Base-by-base conservation (phyloP, 2,113 vertebrate genomes). In the Dinomys branickii region DNA sequence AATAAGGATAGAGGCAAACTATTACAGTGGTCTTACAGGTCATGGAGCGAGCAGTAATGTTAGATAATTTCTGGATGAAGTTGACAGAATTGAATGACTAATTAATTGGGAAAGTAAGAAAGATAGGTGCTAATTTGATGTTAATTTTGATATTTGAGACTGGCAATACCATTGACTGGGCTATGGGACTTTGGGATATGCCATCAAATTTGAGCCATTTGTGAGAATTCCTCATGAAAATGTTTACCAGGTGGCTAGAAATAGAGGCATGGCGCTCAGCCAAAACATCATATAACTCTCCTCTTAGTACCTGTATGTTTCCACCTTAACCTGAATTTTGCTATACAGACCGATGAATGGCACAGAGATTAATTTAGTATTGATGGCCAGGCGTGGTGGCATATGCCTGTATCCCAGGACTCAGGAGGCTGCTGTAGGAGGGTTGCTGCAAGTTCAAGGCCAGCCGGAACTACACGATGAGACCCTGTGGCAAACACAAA, bases 61-160 rank as follows among this genome's bases (percentile, higher is more conserved):
- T 92, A 89, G 38, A 59, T 86, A 59, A 93, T 91, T 93, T 94
- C 38, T 80, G 77, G 16, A 35, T 80, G 30, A 20, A 80, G 30
- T 30, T 85, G 67, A 90, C 44, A 90, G 75, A 77, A 59, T 90
- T 67, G 58, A 92, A 77, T n/a, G 41, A n/a, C 14, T 93, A 13
- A 93, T 65, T 41, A 35, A 0, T 86, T 65, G 6, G 52, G 41
- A 80, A 14, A 5, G 28, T 54, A 90, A 95, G 24, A 91, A 86
- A 71, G 2, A 35, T 67, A 3, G 30, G 30, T 52, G 26, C 14
- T 50, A 78, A 50, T 80, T 80, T 26, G 1, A 85, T 80, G 20
- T 30, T 77, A 83, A 58, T 63, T 92, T 61, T 90, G 75, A 59
- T 81, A 26, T 81, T 88, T 96, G 69, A 86, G 47, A 84, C 9